A percentile compares a stretch with the other conserved stretches of the same genome.
phyloP scores from a whole-genome alignment of 2,113 vertebrate genomes.

The Lycaon pictus region DNA sequence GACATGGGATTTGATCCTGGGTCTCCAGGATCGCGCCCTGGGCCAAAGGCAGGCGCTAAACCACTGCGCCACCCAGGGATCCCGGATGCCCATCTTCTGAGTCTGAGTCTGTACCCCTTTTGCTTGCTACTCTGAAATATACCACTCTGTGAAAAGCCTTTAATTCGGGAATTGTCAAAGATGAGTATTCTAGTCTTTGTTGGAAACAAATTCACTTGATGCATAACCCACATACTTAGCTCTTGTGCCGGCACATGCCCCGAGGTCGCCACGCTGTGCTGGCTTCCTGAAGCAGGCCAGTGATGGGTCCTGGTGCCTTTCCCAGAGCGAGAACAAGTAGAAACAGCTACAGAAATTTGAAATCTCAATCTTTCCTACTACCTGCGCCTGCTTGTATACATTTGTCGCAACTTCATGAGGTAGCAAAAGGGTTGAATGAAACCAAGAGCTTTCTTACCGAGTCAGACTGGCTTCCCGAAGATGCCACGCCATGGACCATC shows the following conservation, averaged over 20 bases:
- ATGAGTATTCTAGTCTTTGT: background rate
- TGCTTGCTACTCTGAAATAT: background rate
- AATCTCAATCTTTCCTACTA: background rate
- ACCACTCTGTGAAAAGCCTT: background rate
- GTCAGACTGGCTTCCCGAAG: background rate
- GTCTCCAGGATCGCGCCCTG: too few species aligned
- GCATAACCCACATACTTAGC: too few species aligned
- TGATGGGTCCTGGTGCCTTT: background rate
- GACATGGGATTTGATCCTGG: too few species aligned
- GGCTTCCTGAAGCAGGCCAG: background rate
- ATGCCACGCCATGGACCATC: rapidly evolving
- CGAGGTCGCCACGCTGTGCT: background rate
- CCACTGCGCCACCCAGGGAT: too few species aligned
- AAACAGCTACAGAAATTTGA: background rate
- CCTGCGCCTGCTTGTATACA: too few species aligned
- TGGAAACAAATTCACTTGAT: background rate
- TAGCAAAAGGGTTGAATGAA: background rate
- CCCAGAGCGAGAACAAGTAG: background rate
- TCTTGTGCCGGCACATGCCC: background rate
- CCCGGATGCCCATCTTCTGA: background rate
- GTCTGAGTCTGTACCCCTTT: background rate
- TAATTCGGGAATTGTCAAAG: background rate
- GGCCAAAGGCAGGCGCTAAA: too few species aligned
- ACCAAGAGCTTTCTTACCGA: background rate
- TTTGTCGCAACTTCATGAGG: background rate